Evolutionary conservation across 2,113 vertebrate species (phyloP), one percentile per base, ranked within the genome.

Genomic region (Cichladusa arquata): DNA sequence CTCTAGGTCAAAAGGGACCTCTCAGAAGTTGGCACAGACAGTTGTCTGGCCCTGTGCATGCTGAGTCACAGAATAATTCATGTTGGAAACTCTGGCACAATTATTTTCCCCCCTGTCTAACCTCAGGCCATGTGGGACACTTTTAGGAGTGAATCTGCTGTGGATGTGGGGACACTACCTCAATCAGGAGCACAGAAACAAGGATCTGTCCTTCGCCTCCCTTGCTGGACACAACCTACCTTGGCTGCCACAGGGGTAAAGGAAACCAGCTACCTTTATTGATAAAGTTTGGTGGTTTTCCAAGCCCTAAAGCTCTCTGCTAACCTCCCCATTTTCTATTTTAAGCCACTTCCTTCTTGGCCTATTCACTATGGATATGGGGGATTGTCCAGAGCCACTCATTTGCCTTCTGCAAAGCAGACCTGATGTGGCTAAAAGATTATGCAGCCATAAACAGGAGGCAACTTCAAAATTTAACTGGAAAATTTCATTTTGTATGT

Each of bases 121-220:
- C 17, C 24, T 79, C 66, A 69, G 26, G 7, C 28, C 22, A 40
- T 0, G 2, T 4, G 1, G 6, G 22, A 12, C 15, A 26, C 25
- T 81, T 93, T 19, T 12, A 54, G 34, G 54, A 86, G 19, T 0
- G 0, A 86, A 47, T 66, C 47, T 90, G 12, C 31, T 45, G 20
- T 16, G 54, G 29, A 36, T 26, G 10, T 24, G 12, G 19, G 15
- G 24, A 76, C 31, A 83, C 3, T 10, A 19, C 9, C 29, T 48
- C 38, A 56, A 10, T 10, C 5, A 80, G 29, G 44, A 84, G 8
- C 45, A 84, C 38, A 92, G 53, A 86, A 92, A 53, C 15, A 23
- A 70, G 15, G 8, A 33, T 56, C 44, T 53, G 12, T 34, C 50
- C n/a, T 47, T 74, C 26, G 8, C 29, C 56, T 71, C 6, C 34